phyloP scores from a whole-genome alignment of 2,797 vertebrate species.

The Synaphobranchus kaupii region DNA sequence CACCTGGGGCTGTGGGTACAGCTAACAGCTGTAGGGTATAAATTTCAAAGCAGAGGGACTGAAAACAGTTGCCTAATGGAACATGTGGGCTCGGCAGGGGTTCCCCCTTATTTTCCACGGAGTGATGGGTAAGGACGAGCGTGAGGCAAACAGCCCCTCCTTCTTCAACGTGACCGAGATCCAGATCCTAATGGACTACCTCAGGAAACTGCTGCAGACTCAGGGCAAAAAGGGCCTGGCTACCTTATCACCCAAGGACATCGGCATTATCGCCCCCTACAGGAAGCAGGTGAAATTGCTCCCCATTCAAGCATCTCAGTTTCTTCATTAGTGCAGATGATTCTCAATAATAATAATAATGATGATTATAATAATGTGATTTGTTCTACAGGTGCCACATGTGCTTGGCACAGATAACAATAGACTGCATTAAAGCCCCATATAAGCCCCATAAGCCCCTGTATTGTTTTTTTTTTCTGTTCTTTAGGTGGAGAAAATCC shows the following conservation, averaged over 20 bases:
- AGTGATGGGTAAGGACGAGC: slow-evolving; percentile 77
- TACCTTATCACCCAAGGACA: slow-evolving; percentile 71
- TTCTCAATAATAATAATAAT: background rate
- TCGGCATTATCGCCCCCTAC: slow-evolving; percentile 93
- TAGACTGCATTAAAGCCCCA: background rate
- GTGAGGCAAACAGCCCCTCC: slow-evolving; percentile 85
- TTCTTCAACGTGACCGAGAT: slow-evolving; percentile 91
- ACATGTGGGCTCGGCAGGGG: slow-evolving; percentile 60
- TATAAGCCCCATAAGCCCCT: too few species aligned
- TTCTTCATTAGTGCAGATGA: background rate
- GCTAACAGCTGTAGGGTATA: too few species aligned
- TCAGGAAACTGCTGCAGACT: slow-evolving; percentile 78
- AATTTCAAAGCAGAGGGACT: too few species aligned
- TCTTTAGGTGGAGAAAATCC: slow-evolving; percentile 89
- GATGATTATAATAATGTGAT: background rate
- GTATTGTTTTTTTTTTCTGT: background rate
- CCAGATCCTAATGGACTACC: slow-evolving; percentile 76
- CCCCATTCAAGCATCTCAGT: background rate
- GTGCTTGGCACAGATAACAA: too few species aligned
- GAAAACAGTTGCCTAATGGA: background rate
- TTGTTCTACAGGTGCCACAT: too few species aligned
- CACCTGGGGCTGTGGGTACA: background rate
- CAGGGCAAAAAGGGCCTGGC: slow-evolving; percentile 71
- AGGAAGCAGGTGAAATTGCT: slow-evolving; percentile 85
- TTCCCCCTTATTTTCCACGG: slow-evolving; percentile 93